Evolutionary conservation across 2,797 vertebrate genomes (phyloP).

Genomic region (Chaenodraco wilsoni): DNA sequence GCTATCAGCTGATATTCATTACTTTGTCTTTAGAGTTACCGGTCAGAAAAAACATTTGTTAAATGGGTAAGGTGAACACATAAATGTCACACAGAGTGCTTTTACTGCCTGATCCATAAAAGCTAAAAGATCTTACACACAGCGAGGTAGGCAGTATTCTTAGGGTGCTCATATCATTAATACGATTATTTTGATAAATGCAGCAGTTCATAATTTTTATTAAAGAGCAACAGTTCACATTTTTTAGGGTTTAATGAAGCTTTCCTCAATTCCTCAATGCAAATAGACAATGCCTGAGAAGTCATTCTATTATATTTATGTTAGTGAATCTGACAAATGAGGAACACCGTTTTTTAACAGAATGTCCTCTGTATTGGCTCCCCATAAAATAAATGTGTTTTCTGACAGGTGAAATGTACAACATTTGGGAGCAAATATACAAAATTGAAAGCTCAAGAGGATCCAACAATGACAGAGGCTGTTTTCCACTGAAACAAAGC

Average conservation of each 20-base stretch:
- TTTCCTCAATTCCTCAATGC: background rate
- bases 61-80: conserved; percentile 44
- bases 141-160: background rate
- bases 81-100: conserved; percentile 53
- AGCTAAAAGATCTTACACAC: background rate
- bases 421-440: background rate
- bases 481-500: conserved; percentile 57
- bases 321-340: background rate
- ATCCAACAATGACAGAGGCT: conserved; percentile 29
- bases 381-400: conserved; percentile 2
- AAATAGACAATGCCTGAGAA: background rate
- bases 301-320: background rate
- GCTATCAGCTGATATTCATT: conserved; percentile 43
- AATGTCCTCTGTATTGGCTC: background rate
- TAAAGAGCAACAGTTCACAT: background rate
- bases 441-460: conserved; percentile 43
- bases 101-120: conserved; percentile 52
- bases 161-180: background rate
- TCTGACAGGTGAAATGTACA: conserved; percentile 39
- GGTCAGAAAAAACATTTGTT: conserved; percentile 43
- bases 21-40: conserved; percentile 26
- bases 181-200: background rate
- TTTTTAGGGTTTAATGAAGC: background rate
- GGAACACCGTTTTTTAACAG: background rate
- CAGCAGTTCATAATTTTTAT: background rate